phyloP scores from a whole-genome alignment of 2,113 vertebrate genomes.

The Zosterops hypoxanthus region DNA sequence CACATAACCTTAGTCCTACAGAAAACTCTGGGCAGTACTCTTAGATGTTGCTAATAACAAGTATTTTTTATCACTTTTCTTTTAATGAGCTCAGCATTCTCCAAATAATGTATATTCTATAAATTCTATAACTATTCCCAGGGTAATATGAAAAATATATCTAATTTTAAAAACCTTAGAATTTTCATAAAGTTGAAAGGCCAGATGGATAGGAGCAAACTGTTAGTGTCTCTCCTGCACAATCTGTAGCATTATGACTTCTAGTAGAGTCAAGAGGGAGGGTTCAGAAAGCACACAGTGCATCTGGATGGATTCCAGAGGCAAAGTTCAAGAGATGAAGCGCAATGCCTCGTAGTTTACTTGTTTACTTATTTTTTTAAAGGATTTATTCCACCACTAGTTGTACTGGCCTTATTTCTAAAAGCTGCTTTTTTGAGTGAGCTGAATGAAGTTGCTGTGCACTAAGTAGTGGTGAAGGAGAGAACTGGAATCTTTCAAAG shows the following conservation, averaged over 20 bases:
- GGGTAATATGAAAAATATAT: background rate
- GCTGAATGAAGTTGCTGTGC: constrained; percentile 24
- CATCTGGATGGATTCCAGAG: background rate
- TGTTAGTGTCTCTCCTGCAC: background rate
- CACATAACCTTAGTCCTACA: background rate
- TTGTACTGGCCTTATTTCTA: constrained; percentile 28
- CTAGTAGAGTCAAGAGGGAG: background rate
- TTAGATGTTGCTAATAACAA: background rate
- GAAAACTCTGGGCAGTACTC: background rate
- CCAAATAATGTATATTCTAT: background rate
- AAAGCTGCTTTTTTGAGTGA: constrained; percentile 28
- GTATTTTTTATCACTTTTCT: background rate
- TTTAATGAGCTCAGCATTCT: background rate
- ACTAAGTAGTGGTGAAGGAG: background rate
- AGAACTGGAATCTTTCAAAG: constrained; percentile 44
- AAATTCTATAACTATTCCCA: background rate
- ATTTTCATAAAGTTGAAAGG: background rate
- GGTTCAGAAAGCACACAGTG: background rate
- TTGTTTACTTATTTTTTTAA: background rate
- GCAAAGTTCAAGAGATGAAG: background rate
- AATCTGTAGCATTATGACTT: background rate
- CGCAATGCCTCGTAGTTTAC: background rate
- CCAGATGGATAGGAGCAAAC: background rate
- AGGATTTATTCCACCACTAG: background rate
- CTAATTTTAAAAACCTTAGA: background rate